Conservation (phyloP, 2,888 invertebrate species). For the Axea sp. region DNA sequence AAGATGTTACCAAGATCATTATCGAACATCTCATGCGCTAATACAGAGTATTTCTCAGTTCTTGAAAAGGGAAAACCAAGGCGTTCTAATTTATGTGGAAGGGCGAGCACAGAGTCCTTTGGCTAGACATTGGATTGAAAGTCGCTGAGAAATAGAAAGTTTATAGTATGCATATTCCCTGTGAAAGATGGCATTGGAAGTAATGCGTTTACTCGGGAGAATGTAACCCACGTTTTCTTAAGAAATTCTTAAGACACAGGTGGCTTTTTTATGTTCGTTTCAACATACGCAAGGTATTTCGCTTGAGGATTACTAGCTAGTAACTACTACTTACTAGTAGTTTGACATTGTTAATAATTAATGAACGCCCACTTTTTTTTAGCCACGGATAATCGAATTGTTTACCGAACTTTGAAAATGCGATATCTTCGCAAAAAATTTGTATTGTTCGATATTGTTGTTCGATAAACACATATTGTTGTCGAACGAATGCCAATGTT, state of each 20-base stretch:
- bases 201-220: slow-evolving; percentile 48
- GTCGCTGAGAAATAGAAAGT: slow-evolving; percentile 60
- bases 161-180: slow-evolving; percentile 48
- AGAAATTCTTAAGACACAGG: slow-evolving; percentile 31
- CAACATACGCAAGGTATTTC: slow-evolving; percentile 14
- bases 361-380: no score
- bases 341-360: slow-evolving; percentile 27
- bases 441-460: no score
- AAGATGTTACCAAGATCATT: slow-evolving; percentile 35
- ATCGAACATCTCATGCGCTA: slow-evolving; percentile 44
- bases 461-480: no score
- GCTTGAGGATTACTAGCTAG: slow-evolving; percentile 10
- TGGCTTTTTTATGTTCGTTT: slow-evolving; percentile 24
- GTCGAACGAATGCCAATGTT: no score
- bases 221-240: slow-evolving; percentile 45
- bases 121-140: slow-evolving; percentile 49
- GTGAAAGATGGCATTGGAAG: slow-evolving; percentile 56
- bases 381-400: no score
- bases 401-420: no score
- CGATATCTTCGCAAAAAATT: no score
- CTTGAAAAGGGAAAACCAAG: slow-evolving; percentile 53
- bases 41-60: slow-evolving; percentile 49
- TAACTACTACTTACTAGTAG: no score
- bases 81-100: slow-evolving; percentile 57
- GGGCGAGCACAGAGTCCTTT: slow-evolving; percentile 53